Base-by-base conservation (phyloP, 2,888 invertebrate species). In the Macropis europaea region DNA sequence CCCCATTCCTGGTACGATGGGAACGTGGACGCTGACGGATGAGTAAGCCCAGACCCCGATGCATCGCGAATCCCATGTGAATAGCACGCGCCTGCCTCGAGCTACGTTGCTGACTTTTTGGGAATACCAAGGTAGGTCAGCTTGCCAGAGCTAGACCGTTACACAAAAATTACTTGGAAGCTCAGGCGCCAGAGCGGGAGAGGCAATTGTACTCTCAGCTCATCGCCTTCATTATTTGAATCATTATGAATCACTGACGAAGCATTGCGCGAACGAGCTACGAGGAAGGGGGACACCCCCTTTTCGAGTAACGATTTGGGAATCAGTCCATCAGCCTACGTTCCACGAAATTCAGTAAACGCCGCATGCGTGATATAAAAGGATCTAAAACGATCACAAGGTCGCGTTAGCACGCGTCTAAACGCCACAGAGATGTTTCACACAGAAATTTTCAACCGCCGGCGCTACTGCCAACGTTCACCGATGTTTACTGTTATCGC, bases 191-290 rank as follows among this genome's bases (percentile, higher is more conserved):
- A 15, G 53, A 42, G 19, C 68, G 67, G 63, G 60, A 34, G 2
- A 13, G 47, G 60, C 78, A 82, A 84, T 79, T 77, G 77, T 79
- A 70, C 61, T 75, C 64, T 75, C 63, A 54, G 63, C 61, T 68
- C 62, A 81, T 78, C 80, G 69, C 57, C 73, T 67, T 68, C 76
- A 64, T 63, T 68, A 73, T 47, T 66, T 73, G 64, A 74, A 73
- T 74, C 76, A 76, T 75, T 78, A 36, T 68, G 72, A 72, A 68
- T 72, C 72, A 68, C 13, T 32, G 34, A n/a, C 11, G 17, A 36
- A 34, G 24, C 19, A 19, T 6, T 15, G 36, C 32, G 38, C 36
- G n/a, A 17, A 32, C 22, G 42, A 54, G 17, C n/a, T 43, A 13
- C 26, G 13, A 15, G 9, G 13, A 36, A 13, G 36, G 13, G 13